Evolutionary conservation across 2,888 invertebrate species (phyloP), one percentile per base, ranked within the genome.

Genomic region (Willowsia nigromaculata): DNA sequence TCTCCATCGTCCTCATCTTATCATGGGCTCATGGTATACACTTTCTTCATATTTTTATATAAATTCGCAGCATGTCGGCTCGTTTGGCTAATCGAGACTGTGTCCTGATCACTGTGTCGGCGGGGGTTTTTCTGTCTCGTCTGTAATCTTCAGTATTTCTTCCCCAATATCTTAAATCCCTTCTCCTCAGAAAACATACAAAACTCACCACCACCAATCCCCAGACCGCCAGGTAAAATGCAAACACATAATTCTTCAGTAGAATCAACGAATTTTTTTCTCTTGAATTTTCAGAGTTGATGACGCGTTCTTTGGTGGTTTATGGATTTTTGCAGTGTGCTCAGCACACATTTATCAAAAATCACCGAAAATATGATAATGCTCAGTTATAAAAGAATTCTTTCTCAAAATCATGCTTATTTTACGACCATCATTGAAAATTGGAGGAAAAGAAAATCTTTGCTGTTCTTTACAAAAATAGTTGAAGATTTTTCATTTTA

Each of bases 21-120:
- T 25, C 80, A 80, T 37, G 37, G 56, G 37, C 56, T 18, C 85
- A 74, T 85, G 59, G 59, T 11, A 74, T 84, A n/a, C n/a, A n/a
- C n/a, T 74, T 83, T 47, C 74, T 53, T 40, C 53, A 50, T 62
- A 65, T 62, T 53, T 68, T 4, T 53, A 86, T 80, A 86, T 86
- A 86, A 86, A 86, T 86, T 86, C 86, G 80, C 86, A 86, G 86
- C 86, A 18, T 86, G 86, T 65, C 86, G 86, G 86, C 86, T 86
- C 78, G 86, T 86, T 86, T 86, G 80, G 86, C 86, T 86, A 86
- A 86, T 86, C 86, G 86, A 86, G 86, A 59, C 80, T 86, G 53
- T 80, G 80, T 80, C 86, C 80, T n/a, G 86, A 62, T 80, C 40
- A 62, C 47, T 22, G 50, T 47, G 86, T 80, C 86, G 86, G 86